Evolutionary conservation across 2,113 vertebrate species (phyloP), one percentile per base, ranked within the genome.

Genomic region (Platichthys flesus): DNA sequence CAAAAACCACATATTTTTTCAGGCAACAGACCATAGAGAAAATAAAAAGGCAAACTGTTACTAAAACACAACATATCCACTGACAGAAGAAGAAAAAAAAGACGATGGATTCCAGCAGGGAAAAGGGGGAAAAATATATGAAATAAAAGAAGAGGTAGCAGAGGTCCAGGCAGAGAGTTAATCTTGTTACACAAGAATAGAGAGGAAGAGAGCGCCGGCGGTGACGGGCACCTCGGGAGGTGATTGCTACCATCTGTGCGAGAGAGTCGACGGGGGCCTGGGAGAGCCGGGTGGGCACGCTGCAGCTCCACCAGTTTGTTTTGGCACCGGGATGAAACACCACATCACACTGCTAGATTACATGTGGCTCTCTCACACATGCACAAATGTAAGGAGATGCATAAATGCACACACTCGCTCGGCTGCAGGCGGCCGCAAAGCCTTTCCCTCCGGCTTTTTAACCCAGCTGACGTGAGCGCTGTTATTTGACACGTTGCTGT

Each of bases 181-280:
- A 81, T 75, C 68, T 71, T 71, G 80, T 86, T 89, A 81, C 70
- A 72, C 18, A 5, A n/a, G 76, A 67, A 67, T 56, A 68, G 79
- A 78, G 75, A 62, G 79, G 68, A 80, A 71, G 85, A 84, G 82
- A 76, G 77, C 2, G 70, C 68, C 37, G 79, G 69, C 63, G 60
- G 83, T 77, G 85, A 85, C 45, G 73, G 78, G 78, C 86, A 90
- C 85, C 81, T 90, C 78, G 18, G 88, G 82, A 88, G 82, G 77
- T 92, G 86, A 93, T 92, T 92, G 87, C 85, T 91, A 91, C 87
- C 92, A 94, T 89, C 82, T 94, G 92, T 84, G 83, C 55, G 79
- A 61, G 55, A 55, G 85, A 84, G 83, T 59, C 12, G 60, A 71
- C 63, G 80, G 58, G 68, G 87, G 65, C 68, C 60, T 82, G 72